A percentile compares a stretch with the other conserved stretches of the same genome.
phyloP scores from a whole-genome alignment of 2,113 vertebrate genomes.

The Serinus canaria region DNA sequence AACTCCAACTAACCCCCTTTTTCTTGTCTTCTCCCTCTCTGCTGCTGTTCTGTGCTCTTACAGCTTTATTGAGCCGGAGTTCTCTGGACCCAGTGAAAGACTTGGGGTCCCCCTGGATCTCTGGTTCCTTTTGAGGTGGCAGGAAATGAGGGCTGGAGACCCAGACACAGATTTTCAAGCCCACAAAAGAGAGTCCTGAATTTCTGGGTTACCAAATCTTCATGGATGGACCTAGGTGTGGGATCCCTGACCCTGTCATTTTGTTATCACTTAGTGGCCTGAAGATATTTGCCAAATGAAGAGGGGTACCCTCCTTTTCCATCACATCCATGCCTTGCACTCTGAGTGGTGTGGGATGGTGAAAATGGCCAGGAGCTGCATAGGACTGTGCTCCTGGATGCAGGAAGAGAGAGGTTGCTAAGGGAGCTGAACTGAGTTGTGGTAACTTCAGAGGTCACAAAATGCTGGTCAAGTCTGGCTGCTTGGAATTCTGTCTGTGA shows the following conservation, averaged over 20 bases:
- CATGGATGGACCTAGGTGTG: no score
- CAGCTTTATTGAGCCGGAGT: neutral
- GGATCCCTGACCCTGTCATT: accelerated
- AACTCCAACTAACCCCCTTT: neutral
- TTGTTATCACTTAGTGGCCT: accelerated
- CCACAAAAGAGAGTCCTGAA: neutral
- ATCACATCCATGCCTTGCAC: neutral
- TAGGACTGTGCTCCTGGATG: neutral
- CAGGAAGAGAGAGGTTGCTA: neutral
- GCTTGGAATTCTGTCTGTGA: neutral
- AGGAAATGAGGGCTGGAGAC: neutral
- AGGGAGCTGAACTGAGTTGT: neutral
- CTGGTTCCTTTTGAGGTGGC: neutral
- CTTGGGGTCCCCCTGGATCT: neutral
- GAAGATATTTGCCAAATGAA: neutral
- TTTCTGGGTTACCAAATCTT: neutral
- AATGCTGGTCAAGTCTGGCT: neutral
- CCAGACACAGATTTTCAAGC: neutral
- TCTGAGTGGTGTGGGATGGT: neutral
- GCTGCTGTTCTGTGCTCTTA: neutral
- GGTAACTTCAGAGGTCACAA: neutral
- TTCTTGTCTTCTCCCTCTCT: neutral
- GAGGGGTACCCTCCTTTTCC: neutral
- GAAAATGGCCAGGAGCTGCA: neutral
- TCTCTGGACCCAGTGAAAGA: neutral